Base-by-base conservation (phyloP, 35 echinoderm and acorn worm genomes). In the Chiridota heheva region DNA sequence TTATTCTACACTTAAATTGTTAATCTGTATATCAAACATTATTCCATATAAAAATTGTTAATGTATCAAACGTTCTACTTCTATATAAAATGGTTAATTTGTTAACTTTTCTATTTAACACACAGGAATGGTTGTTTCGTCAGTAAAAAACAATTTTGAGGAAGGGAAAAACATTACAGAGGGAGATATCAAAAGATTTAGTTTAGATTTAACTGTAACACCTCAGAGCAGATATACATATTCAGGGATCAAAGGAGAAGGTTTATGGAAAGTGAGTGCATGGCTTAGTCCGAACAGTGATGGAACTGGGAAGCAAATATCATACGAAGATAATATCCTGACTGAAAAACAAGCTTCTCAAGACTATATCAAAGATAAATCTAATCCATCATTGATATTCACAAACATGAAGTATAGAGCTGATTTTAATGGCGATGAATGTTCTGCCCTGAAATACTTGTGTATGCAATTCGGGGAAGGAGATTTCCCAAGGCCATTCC, bases 221-320 rank as follows among this genome's bases (percentile, higher is more conserved):
- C 12, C 49, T 15, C 15, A 1, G 7, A 73, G 49, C 24, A 26
- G 44, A 1, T 18, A 34, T 18, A 73, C 70, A n/a, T 73, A 7
- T 18, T 15, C 40, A 10, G 29, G 27, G 40, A 45, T 73, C 25
- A 42, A 26, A 27, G 93, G 93, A 10, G 62, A 58, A 37, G 71
- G 87, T 31, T 41, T 96, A 7, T 96, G 93, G 93, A 49, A 66
- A 28, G 28, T 96, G 17, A 62, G 63, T 25, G 59, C 81, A 5
- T 97, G 51, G 74, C 83, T 84, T n/a, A 97, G 93, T 60, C 44
- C 59, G 18, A 97, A 87, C 62, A 61, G 22, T 2, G 78, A 97
- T 79, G 93, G 93, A 18, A 41, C 68, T 38, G 92, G 92, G 43
- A 15, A 35, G 26, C 48, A 64, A 34, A 89, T 69, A 36, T 71